Percentiles rank a stretch among this genome's conserved stretches.
Conservation (phyloP, 2,797 vertebrate genomes). For the Danio jaintianensis region DNA sequence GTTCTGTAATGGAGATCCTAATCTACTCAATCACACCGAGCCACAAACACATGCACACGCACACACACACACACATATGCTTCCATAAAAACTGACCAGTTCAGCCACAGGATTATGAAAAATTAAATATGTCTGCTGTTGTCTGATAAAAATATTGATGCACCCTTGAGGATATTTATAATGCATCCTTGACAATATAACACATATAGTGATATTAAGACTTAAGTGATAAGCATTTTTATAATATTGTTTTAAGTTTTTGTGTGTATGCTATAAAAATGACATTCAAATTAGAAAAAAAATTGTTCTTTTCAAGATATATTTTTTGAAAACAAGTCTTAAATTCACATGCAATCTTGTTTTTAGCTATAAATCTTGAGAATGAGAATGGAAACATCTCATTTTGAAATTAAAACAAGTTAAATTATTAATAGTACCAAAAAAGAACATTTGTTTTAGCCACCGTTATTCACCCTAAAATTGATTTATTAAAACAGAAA, state of each 20-base stretch:
- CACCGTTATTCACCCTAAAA: not conserved
- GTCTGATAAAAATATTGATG: not conserved
- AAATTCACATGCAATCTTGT: not conserved
- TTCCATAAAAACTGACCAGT: constrained; percentile 1
- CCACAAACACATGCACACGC: constrained; percentile 17
- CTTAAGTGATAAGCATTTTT: too few species aligned
- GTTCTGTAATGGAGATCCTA: constrained; percentile 42
- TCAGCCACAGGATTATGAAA: not conserved
- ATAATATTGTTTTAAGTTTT: not conserved
- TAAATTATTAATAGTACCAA: not conserved
- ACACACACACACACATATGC: constrained; percentile 5
- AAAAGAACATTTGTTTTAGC: not conserved
- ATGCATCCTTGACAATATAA: too few species aligned
- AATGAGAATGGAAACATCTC: not conserved
- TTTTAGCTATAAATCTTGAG: not conserved
- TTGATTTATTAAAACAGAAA: not conserved
- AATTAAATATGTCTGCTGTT: not conserved
- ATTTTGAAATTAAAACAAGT: not conserved
- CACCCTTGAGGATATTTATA: not conserved
- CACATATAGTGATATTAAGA: too few species aligned
- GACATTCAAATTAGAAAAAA: not conserved
- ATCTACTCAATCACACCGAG: constrained; percentile 36
- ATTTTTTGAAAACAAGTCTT: not conserved
- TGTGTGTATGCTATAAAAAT: not conserved
- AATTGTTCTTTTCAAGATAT: not conserved